Percentiles rank a stretch among this genome's conserved stretches.
These are phyloP conservation scores for Tetranychus piercei DNA, from an alignment of 2,888 invertebrate species.

Conservation along the genomic window DNA sequence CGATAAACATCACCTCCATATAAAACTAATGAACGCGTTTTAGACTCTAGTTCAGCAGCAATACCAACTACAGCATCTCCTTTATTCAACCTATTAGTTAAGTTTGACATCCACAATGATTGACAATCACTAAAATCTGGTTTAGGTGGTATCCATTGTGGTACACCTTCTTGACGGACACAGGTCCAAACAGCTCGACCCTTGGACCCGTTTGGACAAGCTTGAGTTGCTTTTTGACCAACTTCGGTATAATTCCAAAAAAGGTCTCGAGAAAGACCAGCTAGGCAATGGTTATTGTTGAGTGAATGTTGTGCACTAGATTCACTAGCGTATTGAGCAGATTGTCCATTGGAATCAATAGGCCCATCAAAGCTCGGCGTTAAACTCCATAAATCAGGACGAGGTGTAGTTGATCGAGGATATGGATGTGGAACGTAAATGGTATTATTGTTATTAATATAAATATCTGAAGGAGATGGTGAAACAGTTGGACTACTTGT, in stretches of 20 bases:
- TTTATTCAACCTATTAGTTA: constrained; percentile 18
- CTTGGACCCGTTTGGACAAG: constrained; percentile 73
- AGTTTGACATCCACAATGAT: constrained; percentile 19
- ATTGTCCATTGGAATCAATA: background rate
- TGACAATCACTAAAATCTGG: constrained; percentile 20
- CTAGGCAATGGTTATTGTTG: constrained; percentile 40
- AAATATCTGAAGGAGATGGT: no score
- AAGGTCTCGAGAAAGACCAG: constrained; percentile 51
- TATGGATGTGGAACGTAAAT: background rate
- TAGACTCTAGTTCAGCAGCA: constrained; percentile 29
- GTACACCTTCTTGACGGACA: constrained; percentile 21
- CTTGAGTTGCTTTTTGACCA: constrained; percentile 55
- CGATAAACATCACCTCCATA: constrained; percentile 28
- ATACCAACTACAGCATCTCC: constrained; percentile 28
- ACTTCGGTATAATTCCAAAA: constrained; percentile 71
- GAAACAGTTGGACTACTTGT: background rate
- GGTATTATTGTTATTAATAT: background rate
- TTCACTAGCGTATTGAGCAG: background rate
- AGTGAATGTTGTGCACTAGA: constrained; percentile 4
- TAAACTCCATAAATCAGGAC: background rate
- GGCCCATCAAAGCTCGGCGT: background rate
- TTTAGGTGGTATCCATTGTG: constrained; percentile 17
- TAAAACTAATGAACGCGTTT: constrained; percentile 26
- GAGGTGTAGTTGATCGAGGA: background rate
- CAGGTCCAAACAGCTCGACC: constrained; percentile 29